Percentiles rank a stretch among this genome's conserved stretches.
These are phyloP conservation scores for Cacajao melanocephalus DNA, from an alignment of 2,797 vertebrate genomes.

Conservation along the genomic window DNA sequence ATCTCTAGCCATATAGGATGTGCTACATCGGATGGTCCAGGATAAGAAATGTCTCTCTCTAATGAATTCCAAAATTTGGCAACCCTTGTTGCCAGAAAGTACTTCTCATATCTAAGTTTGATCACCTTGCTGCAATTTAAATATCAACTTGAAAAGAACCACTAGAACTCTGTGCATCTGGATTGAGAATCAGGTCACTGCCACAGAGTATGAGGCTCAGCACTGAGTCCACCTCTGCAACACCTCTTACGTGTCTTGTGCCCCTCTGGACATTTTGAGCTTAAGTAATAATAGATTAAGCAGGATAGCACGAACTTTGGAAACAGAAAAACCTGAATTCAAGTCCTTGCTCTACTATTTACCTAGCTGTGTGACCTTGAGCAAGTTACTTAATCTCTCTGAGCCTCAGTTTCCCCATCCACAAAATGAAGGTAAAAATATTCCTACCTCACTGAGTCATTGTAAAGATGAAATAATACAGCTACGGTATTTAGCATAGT, in stretches of 20 bases:
- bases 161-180: background rate
- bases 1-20: background rate
- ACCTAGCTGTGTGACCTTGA: background rate
- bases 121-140: constrained; percentile 1
- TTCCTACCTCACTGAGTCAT: background rate
- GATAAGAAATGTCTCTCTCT: background rate
- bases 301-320: background rate
- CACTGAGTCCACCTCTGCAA: background rate
- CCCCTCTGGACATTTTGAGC: background rate
- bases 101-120: background rate
- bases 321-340: background rate
- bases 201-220: background rate
- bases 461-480: constrained; percentile 43
- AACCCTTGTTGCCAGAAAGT: background rate
- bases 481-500: constrained; percentile 32
- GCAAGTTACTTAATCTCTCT: constrained; percentile 19
- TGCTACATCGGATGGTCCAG: background rate
- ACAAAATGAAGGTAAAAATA: constrained; percentile 44
- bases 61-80: constrained; percentile 47
- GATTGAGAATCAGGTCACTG: background rate
- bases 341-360: background rate
- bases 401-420: constrained; percentile 22
- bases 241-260: background rate
- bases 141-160: constrained; percentile 34
- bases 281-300: background rate